Percentiles rank a stretch among this genome's conserved stretches.
Conservation (phyloP, 2,113 vertebrate species). For the Saguinus midas region DNA sequence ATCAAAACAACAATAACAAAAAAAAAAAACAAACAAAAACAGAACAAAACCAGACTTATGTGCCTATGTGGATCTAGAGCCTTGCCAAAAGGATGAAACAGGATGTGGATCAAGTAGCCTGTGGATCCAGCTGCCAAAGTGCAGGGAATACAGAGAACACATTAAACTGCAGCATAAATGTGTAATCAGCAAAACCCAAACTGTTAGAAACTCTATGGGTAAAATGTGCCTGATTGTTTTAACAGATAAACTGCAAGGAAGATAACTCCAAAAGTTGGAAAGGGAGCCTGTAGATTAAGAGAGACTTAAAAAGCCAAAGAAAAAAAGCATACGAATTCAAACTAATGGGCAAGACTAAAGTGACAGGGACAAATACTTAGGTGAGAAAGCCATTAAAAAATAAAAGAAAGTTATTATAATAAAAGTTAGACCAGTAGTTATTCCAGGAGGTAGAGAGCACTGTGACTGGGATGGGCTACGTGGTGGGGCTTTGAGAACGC, state of each 20-base stretch:
- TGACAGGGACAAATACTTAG: not conserved
- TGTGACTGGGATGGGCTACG: not conserved
- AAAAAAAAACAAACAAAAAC: not conserved
- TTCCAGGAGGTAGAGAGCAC: not conserved
- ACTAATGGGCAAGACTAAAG: constrained; percentile 20
- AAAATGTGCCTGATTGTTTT: not conserved
- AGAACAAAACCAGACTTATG: not conserved
- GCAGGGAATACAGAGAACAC: not conserved
- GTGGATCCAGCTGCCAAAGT: not conserved
- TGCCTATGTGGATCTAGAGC: not conserved
- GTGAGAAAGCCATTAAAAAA: constrained; percentile 30
- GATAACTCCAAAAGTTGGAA: not conserved
- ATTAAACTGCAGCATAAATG: not conserved
- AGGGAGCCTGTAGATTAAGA: not conserved
- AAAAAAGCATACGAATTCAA: not conserved
- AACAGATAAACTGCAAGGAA: constrained; percentile 22
- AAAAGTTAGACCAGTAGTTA: not conserved
- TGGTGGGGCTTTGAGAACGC: not conserved
- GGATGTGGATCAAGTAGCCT: not conserved
- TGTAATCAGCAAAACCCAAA: not conserved
- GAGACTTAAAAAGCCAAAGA: not conserved
- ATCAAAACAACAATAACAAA: not conserved
- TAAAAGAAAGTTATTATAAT: not conserved
- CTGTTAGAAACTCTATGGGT: not conserved
- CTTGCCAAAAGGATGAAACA: not conserved